phyloP scores from a whole-genome alignment of 2,888 invertebrate species.

The Rosalia funebris region DNA sequence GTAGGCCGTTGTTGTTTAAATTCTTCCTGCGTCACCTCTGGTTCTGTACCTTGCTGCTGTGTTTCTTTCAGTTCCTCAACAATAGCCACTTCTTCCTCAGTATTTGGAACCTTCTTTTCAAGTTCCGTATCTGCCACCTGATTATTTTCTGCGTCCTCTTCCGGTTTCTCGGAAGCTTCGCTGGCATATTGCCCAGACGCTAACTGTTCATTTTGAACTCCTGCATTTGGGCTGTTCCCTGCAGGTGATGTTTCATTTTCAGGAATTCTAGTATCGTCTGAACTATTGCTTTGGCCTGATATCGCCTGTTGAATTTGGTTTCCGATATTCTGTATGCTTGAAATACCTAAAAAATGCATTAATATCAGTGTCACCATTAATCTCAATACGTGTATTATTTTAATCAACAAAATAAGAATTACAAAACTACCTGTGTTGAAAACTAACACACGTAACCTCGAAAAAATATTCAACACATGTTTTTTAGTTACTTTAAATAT shows the following conservation, averaged over 20 bases:
- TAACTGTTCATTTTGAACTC: not conserved
- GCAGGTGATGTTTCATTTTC: not conserved
- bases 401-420: no score
- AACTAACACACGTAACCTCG: no score
- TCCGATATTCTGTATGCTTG: constrained; percentile 39
- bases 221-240: not conserved
- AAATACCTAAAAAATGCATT: constrained; percentile 17
- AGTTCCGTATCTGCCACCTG: not conserved
- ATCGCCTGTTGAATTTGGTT: constrained; percentile 29
- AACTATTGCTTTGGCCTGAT: constrained; percentile 15
- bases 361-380: no score
- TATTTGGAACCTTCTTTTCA: not conserved
- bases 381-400: no score
- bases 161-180: not conserved
- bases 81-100: not conserved
- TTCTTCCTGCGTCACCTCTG: not conserved
- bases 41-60: not conserved
- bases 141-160: not conserved
- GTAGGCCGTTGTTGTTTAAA: constrained; percentile 1
- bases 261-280: constrained; percentile 7
- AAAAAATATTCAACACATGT: no score
- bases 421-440: no score
- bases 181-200: not conserved
- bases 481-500: no score
- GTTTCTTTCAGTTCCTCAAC: not conserved